Conservation (phyloP, 2,797 vertebrate species). For the Gallinago solitaria region DNA sequence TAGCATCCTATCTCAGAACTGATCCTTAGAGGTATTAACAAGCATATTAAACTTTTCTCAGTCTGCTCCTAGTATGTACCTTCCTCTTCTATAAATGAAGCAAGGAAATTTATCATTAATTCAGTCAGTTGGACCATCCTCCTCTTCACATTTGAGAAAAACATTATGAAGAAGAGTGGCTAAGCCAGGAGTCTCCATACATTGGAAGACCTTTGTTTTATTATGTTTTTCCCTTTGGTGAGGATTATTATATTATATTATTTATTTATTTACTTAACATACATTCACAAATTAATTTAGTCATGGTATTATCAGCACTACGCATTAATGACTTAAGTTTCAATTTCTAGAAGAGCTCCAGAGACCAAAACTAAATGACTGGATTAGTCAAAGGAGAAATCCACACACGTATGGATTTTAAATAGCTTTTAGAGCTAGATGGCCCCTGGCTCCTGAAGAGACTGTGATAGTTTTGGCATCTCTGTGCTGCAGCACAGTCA, state of each 20-base stretch:
- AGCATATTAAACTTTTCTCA: conserved; percentile 82
- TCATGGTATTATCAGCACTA: background rate
- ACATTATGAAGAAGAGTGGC: background rate
- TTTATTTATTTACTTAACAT: background rate
- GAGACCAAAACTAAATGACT: conserved; percentile 4
- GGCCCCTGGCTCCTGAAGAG: background rate
- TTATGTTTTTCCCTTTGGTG: background rate
- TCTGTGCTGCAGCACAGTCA: background rate
- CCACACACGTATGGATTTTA: fast-evolving
- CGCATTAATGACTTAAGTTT: background rate
- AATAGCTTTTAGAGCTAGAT: background rate
- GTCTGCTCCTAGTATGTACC: conserved; percentile 71
- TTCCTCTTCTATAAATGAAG: conserved; percentile 78
- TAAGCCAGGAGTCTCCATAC: background rate
- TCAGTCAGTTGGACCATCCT: background rate
- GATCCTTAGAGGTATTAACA: conserved; percentile 85
- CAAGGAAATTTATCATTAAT: conserved; percentile 59
- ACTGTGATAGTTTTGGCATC: background rate
- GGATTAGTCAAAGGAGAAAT: conserved; percentile 15
- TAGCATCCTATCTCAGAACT: conserved; percentile 68
- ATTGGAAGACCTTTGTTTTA: background rate
- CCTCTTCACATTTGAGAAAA: background rate
- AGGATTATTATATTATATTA: background rate
- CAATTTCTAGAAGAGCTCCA: conserved; percentile 7
- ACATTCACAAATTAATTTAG: conserved; percentile 16